A percentile compares a stretch with the other conserved stretches of the same genome.
phyloP scores from a whole-genome alignment of 2,113 vertebrate genomes.

The Lophochroa leadbeateri region DNA sequence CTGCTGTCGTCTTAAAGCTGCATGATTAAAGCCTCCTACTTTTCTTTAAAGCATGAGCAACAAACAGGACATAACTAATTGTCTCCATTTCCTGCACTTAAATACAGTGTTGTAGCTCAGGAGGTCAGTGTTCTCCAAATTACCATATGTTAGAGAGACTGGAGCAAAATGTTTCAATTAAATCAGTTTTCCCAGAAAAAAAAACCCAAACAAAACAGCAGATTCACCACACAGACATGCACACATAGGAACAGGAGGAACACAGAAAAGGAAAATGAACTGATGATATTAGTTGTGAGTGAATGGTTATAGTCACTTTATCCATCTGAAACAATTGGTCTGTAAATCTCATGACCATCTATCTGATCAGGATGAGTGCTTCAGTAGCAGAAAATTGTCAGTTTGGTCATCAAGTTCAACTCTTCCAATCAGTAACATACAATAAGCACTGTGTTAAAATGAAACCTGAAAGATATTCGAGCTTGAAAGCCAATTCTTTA shows the following conservation, averaged over 20 bases:
- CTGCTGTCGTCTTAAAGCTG: not conserved
- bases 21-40: not conserved
- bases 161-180: not conserved
- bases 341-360: not conserved
- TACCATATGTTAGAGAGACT: not conserved
- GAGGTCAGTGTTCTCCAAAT: not conserved
- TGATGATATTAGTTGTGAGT: not conserved
- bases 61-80: not conserved
- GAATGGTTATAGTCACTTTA: not conserved
- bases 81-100: not conserved
- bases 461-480: not conserved
- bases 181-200: not conserved
- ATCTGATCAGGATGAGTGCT: not conserved
- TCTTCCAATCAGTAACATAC: not conserved
- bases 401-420: not conserved
- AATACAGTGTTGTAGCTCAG: not conserved
- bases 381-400: not conserved
- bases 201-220: accelerated
- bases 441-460: not conserved
- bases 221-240: not conserved
- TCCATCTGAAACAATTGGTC: not conserved
- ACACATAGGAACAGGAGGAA: not conserved
- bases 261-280: not conserved
- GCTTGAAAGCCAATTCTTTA: not conserved
- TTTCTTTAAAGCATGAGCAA: not conserved